Conservation (phyloP, 2,888 invertebrate genomes). For the Hymenopus coronatus region DNA sequence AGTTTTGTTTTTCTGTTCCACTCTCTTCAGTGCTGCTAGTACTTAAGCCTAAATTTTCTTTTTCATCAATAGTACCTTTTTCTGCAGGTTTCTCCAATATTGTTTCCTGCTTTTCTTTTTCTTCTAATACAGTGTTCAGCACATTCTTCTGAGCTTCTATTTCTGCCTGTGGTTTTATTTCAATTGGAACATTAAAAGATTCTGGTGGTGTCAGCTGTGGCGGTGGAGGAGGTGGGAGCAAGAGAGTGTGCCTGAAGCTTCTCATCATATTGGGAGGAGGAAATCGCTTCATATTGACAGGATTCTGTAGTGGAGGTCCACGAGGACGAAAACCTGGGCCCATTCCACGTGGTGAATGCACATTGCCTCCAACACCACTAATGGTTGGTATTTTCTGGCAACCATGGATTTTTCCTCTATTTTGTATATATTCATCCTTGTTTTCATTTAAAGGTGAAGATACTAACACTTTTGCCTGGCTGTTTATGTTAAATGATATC, state of each 20-base stretch:
- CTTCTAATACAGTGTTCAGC: not conserved
- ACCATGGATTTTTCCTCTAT: conserved; percentile 6
- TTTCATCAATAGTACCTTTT: not conserved
- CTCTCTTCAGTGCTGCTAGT: not conserved
- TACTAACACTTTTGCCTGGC: conserved; percentile 17
- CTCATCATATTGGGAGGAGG: not conserved
- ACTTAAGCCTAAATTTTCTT: not conserved
- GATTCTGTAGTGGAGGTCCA: not conserved
- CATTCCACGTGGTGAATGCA: conserved; percentile 10
- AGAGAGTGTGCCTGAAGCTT: conserved; percentile 17
- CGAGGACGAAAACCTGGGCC: conserved; percentile 6
- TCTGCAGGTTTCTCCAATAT: not conserved
- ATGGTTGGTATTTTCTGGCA: conserved; percentile 29
- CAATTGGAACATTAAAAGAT: not conserved
- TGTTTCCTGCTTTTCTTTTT: not conserved
- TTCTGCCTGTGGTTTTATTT: conserved; percentile 11
- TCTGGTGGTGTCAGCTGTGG: conserved; percentile 1
- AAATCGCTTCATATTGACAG: not conserved
- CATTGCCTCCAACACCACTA: conserved; percentile 17
- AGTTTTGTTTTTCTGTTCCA: not conserved
- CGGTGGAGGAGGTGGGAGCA: conserved; percentile 23
- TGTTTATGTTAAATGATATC: conserved; percentile 25
- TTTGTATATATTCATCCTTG: conserved; percentile 2
- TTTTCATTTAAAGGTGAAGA: conserved; percentile 28
- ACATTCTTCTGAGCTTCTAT: not conserved